Evolutionary conservation across 1,140 invertebrate genomes (phyloP).

Genomic region (Heliconius hewitsoni): DNA sequence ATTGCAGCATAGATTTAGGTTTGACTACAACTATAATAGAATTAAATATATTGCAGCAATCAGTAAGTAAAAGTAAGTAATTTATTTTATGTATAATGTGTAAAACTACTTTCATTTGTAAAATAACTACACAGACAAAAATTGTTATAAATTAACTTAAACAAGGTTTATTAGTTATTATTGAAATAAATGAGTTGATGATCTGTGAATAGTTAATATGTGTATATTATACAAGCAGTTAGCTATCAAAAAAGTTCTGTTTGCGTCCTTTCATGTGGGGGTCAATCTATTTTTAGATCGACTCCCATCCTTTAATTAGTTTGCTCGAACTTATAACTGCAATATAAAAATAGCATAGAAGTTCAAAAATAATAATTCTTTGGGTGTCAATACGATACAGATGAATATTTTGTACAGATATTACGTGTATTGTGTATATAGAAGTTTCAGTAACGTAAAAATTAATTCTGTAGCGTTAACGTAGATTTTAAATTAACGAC

Average conservation of each 20-base stretch:
- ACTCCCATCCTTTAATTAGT: conserved; percentile 56
- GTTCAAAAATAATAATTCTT: neutral
- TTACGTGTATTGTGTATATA: neutral
- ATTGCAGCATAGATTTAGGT: no score
- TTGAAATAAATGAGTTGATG: neutral
- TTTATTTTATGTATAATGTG: no score
- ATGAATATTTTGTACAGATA: neutral
- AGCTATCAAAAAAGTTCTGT: neutral
- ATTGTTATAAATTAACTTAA: no score
- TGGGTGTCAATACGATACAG: neutral
- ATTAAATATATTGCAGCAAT: no score
- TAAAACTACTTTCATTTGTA: no score
- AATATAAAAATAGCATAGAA: conserved; percentile 1
- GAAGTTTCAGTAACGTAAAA: neutral
- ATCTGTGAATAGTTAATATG: neutral
- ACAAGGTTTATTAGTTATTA: no score
- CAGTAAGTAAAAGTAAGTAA: no score
- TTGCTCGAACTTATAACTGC: conserved; percentile 7
- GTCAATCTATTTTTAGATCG: conserved; percentile 61
- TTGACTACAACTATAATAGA: no score
- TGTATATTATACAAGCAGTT: neutral
- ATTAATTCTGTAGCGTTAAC: neutral
- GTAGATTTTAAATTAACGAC: no score
- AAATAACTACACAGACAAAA: no score
- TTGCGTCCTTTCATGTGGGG: conserved; percentile 44